Base-by-base conservation (phyloP, 2,888 invertebrate genomes). In the Drosophila meridionalis region DNA sequence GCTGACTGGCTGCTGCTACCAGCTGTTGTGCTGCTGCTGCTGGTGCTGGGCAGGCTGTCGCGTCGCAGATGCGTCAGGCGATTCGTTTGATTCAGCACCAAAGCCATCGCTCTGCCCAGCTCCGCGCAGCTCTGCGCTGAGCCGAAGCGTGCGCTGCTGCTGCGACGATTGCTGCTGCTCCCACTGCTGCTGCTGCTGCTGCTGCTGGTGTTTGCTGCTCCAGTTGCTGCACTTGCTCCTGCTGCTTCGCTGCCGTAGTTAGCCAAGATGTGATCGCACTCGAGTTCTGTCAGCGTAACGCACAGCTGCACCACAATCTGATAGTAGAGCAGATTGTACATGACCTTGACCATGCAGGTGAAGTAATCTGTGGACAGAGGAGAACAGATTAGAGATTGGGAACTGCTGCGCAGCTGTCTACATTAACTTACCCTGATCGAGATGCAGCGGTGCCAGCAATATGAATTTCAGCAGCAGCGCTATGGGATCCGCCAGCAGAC, bases 251-350 rank as follows among this genome's bases (percentile, higher is more conserved):
- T 59, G 50, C 69, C 67, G n/a, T 91, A 93, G 69, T 91, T 91
- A 34, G 84, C 76, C 77, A 93, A 92, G 40, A 95, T 93, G 70
- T 94, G 94, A 34, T 94, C 94, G 64, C 96, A 95, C 83, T 96
- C 96, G 48, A 94, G 94, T 53, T 95, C 95, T 47, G 95, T 95
- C 90, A 96, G 94, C 76, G 94, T 94, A 76, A 96, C 96, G 64
- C 96, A 95, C 75, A 98, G 94, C 93, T 97, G 97, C 62, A 96
- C 95, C 76, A 98, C 95, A 56, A 97, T 96, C 94, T 98, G 98
- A 93, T 98, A 96, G 94, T 97, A 98, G 72, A 96, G 94, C 76
- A 98, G 94, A 92, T 98, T 97, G 94, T 97, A 99, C 78, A 98
- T 94, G 78, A 97, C 96, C 92, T 97, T 96, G 3, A 98, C 97